A percentile compares a stretch with the other conserved stretches of the same genome.
Evolutionary conservation across 2,888 invertebrate genomes (phyloP).

Genomic region (Torymus auratus): DNA sequence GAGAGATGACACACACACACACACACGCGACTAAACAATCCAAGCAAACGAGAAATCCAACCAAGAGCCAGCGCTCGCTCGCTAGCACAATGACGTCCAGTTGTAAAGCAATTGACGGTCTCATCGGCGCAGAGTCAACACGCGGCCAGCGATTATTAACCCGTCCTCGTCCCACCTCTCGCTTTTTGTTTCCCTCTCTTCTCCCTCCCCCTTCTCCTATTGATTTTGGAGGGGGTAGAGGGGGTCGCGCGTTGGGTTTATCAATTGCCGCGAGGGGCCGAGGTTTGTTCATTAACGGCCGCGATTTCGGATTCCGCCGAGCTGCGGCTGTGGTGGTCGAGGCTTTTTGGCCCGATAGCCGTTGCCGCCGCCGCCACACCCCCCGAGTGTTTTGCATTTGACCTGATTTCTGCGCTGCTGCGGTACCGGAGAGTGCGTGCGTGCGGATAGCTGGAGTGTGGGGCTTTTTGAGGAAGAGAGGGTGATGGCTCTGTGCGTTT

Average conservation of each 20-base stretch:
- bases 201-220: neutral
- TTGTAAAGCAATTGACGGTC: conserved; percentile 23
- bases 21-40: no score
- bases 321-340: no score
- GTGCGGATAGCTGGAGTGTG: no score
- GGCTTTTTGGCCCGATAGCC: no score
- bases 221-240: neutral
- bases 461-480: no score
- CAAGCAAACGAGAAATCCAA: no score
- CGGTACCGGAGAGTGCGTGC: neutral
- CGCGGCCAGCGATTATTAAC: conserved; percentile 9
- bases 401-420: conserved; percentile 25
- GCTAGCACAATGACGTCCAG: neutral
- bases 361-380: no score
- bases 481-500: conserved; percentile 6
- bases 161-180: neutral
- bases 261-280: conserved; percentile 20
- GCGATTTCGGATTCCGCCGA: neutral
- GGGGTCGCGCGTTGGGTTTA: conserved; percentile 8
- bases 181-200: neutral
- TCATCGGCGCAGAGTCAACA: conserved; percentile 18
- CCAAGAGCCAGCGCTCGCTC: no score
- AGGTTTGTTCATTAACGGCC: conserved; percentile 29
- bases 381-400: conserved; percentile 32
- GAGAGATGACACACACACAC: neutral